Conservation (phyloP, 2,888 invertebrate genomes). For the Metopia argyrocephala region DNA sequence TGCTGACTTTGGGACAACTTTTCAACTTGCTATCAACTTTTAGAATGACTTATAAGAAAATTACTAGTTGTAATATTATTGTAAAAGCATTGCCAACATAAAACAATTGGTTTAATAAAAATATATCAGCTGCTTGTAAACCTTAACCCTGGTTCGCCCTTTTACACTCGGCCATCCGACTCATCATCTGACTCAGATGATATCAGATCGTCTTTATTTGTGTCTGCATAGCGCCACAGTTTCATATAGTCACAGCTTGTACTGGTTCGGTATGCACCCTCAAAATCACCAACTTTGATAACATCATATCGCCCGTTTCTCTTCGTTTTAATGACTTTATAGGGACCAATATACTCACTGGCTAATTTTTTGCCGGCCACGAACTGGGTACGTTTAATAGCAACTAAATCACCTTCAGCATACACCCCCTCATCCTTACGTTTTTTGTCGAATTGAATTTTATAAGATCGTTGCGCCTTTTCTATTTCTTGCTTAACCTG, state of each 20-base stretch:
- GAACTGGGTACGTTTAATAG: conserved; percentile 12
- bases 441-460: conserved; percentile 1
- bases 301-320: not conserved
- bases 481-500: not conserved
- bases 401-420: not conserved
- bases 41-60: too few relatives aligned
- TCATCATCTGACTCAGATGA: conserved; percentile 2
- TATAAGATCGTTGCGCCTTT: not conserved
- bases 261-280: not conserved
- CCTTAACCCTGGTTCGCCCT: not conserved
- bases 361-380: not conserved
- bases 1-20: too few relatives aligned
- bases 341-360: not conserved
- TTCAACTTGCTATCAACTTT: too few relatives aligned
- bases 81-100: too few relatives aligned
- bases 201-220: not conserved
- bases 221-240: not conserved
- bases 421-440: not conserved
- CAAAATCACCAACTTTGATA: not conserved
- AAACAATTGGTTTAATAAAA: too few relatives aligned
- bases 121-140: too few relatives aligned
- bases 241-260: not conserved
- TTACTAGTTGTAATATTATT: too few relatives aligned
- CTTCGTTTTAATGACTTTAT: not conserved
- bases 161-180: not conserved